Conservation (phyloP, 2,888 invertebrate species). For the Eupithecia dodoneata region DNA sequence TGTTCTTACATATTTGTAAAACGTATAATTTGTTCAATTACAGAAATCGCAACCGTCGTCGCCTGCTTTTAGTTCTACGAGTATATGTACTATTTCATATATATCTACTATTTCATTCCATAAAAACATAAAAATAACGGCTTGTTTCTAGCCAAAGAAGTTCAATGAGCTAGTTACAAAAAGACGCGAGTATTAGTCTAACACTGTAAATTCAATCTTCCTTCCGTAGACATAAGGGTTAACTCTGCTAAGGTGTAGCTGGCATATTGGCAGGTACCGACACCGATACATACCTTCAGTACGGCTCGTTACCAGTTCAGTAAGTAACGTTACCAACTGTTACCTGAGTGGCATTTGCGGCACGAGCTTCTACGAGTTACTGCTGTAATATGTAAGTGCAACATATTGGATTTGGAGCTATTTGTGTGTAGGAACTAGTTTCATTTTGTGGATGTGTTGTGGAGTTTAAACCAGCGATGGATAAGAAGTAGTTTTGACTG, state of each 20-base stretch:
- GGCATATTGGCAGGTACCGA: neutral
- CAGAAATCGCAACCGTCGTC: too few relatives aligned
- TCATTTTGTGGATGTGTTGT: slow-evolving; percentile 5
- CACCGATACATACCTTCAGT: neutral
- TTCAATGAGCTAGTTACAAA: slow-evolving; percentile 19
- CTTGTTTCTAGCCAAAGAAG: slow-evolving; percentile 8
- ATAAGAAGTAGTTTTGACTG: neutral
- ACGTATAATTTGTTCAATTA: too few relatives aligned
- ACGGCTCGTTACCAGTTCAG: slow-evolving; percentile 23
- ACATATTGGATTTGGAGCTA: slow-evolving; percentile 28
- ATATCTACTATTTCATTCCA: neutral
- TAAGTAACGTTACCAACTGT: slow-evolving; percentile 35
- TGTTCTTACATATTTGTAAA: too few relatives aligned
- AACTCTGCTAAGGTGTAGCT: neutral
- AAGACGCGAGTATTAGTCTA: neutral
- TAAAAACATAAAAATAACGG: neutral
- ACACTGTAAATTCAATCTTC: neutral
- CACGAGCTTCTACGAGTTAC: slow-evolving; percentile 35
- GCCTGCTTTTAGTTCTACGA: too few relatives aligned
- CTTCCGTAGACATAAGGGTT: neutral
- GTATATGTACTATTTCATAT: too few relatives aligned
- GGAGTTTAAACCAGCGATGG: neutral
- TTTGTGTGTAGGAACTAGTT: slow-evolving; percentile 24
- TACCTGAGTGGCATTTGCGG: slow-evolving; percentile 39
- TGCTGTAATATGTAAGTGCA: slow-evolving; percentile 33